phyloP scores from a whole-genome alignment of 2,888 invertebrate genomes.

The Andrena hattorfiana region DNA sequence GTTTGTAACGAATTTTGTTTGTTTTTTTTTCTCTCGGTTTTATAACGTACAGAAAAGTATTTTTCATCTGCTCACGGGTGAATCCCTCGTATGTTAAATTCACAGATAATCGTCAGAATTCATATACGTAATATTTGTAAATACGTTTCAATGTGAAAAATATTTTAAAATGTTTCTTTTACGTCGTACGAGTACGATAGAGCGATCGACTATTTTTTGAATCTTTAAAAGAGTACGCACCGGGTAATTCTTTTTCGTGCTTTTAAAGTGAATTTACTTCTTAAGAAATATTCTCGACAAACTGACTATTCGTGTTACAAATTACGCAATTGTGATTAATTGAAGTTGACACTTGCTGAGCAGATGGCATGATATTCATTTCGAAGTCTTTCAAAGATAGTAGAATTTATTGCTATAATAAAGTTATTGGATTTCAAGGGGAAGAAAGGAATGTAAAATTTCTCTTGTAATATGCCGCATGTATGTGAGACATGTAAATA shows the following conservation, averaged over 20 bases:
- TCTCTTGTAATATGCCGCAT: conserved; percentile 61
- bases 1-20: conserved; percentile 36
- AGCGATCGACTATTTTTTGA: conserved; percentile 13
- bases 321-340: conserved; percentile 26
- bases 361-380: conserved; percentile 54
- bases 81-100: conserved; percentile 21
- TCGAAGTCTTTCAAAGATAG: conserved; percentile 41
- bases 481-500: conserved; percentile 69
- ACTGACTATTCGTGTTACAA: background rate
- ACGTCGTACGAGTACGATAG: background rate
- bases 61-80: conserved; percentile 57
- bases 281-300: conserved; percentile 16
- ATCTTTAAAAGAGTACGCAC: conserved; percentile 20
- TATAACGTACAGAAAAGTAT: conserved; percentile 19
- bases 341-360: conserved; percentile 48
- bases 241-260: background rate
- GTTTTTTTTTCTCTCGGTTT: conserved; percentile 2
- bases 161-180: conserved; percentile 29
- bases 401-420: conserved; percentile 42
- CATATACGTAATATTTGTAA: conserved; percentile 39
- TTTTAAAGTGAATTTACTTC: background rate
- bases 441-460: conserved; percentile 66
- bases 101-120: conserved; percentile 6
- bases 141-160: conserved; percentile 26
- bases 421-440: conserved; percentile 28